phyloP scores from a whole-genome alignment of 2,888 invertebrate genomes.

The Rhamphomyia laevipes region DNA sequence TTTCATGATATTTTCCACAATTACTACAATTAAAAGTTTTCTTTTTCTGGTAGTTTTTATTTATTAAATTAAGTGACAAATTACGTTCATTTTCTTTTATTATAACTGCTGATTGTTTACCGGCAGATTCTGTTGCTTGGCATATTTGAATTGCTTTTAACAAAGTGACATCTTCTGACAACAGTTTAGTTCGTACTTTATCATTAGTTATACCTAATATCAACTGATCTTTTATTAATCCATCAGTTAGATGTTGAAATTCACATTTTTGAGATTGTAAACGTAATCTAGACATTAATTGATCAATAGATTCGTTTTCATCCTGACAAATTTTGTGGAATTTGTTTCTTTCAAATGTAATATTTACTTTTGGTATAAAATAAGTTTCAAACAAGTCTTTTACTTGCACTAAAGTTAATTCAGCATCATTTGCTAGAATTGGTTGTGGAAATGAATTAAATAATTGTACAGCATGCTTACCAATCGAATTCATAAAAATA shows the following conservation, averaged over 20 bases:
- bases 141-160: neutral
- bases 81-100: neutral
- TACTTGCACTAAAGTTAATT: slow-evolving; percentile 4
- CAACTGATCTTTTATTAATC: slow-evolving; percentile 10
- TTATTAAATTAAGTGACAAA: too few relatives aligned
- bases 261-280: slow-evolving; percentile 11
- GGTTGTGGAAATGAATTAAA: neutral
- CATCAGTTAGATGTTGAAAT: slow-evolving; percentile 10
- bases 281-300: slow-evolving; percentile 10
- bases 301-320: slow-evolving; percentile 11
- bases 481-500: neutral
- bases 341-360: slow-evolving; percentile 11
- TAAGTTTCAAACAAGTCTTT: slow-evolving; percentile 11
- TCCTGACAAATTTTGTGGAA: slow-evolving; percentile 9
- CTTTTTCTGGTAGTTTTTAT: too few relatives aligned
- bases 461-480: neutral
- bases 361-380: slow-evolving; percentile 12
- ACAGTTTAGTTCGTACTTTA: slow-evolving; percentile 2
- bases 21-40: neutral
- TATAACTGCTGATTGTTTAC: slow-evolving; percentile 1
- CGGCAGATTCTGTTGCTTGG: slow-evolving; percentile 1
- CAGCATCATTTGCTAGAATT: slow-evolving; percentile 8
- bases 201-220: slow-evolving; percentile 9
- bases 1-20: slow-evolving; percentile 2
- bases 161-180: slow-evolving; percentile 1